Evolutionary conservation across 2,113 vertebrate genomes (phyloP), one percentile per base, ranked within the genome.

Genomic region (Phoxinus phoxinus): DNA sequence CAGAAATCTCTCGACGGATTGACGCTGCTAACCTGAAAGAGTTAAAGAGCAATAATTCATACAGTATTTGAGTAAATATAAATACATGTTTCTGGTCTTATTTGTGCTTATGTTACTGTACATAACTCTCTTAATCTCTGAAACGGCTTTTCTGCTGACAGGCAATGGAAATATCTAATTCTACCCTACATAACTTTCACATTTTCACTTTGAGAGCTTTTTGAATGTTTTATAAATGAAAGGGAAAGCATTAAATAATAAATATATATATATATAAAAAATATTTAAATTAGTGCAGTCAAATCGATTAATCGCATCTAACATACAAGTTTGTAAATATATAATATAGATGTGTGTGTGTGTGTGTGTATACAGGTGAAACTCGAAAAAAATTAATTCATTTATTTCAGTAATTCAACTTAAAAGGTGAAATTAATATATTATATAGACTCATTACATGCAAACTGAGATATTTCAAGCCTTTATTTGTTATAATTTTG

Each of bases 21-120:
- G 84, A 99, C 94, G 10, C 98, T 99, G 85, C 98, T 97, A 84
- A 99, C 98, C 98, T 99, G 91, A 30, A 94, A 87, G 51, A 90
- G 63, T 71, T 71, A 37, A 71, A 10, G 30, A 5, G 35, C 8
- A 0, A 41, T 12, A 5, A 19, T 41, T 71, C 15, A 69, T 23
- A 72, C 21, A 23, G 69, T n/a, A 72, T 8, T 41, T 10, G 12
- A 72, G 37, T 44, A 10, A 13, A n/a, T 10, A 25, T 25, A 23
- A 73, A 73, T 73, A n/a, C 69, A 72, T 12, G 35, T 41, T 23
- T 4, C 32, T 32, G 13, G 13, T 19, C 65, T 32, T 35, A 67
- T 35, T 67, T 9, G 30, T 35, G 65, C 65, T 71, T 8, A 12
- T 71, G 3, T 12, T 23, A 71, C 19, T 23, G 67, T 23, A 71